phyloP scores from a whole-genome alignment of 2,888 invertebrate genomes.

The Epistrophella euchroma region DNA sequence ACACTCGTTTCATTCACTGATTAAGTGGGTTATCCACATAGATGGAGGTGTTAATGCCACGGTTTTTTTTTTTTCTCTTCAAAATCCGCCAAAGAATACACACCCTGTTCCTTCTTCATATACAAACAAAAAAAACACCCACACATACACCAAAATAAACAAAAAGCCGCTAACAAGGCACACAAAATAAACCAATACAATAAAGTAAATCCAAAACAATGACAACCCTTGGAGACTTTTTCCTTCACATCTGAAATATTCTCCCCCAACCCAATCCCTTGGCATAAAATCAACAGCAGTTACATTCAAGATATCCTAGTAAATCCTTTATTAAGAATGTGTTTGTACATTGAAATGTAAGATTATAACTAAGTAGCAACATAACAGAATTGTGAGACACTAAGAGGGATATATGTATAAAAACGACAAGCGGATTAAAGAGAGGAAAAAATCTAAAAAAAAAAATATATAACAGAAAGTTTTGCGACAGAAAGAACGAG shows the following conservation, averaged over 20 bases:
- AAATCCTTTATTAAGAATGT: constrained; percentile 65
- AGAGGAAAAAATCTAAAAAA: not conserved
- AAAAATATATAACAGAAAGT: not conserved
- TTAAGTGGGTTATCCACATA: constrained; percentile 65
- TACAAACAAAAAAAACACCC: not conserved
- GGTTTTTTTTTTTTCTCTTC: not conserved
- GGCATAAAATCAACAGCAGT: constrained; percentile 44
- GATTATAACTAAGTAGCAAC: constrained; percentile 53
- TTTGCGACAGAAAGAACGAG: not conserved
- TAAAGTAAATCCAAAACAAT: constrained; percentile 47
- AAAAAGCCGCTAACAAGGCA: constrained; percentile 34
- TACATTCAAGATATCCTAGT: constrained; percentile 50
- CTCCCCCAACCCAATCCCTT: not conserved
- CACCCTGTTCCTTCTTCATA: not conserved
- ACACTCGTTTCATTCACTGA: constrained; percentile 62
- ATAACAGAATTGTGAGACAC: constrained; percentile 25
- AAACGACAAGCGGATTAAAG: constrained; percentile 7
- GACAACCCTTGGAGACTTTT: constrained; percentile 36
- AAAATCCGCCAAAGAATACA: not conserved
- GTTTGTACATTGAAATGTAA: constrained; percentile 45
- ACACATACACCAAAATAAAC: not conserved
- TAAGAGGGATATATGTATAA: constrained; percentile 1
- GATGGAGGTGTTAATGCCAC: constrained; percentile 58
- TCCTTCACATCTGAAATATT: constrained; percentile 6
- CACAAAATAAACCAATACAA: constrained; percentile 22